Evolutionary conservation across 2,113 vertebrate species (phyloP), one percentile per base, ranked within the genome.

Genomic region (Telmatochromis sp.): DNA sequence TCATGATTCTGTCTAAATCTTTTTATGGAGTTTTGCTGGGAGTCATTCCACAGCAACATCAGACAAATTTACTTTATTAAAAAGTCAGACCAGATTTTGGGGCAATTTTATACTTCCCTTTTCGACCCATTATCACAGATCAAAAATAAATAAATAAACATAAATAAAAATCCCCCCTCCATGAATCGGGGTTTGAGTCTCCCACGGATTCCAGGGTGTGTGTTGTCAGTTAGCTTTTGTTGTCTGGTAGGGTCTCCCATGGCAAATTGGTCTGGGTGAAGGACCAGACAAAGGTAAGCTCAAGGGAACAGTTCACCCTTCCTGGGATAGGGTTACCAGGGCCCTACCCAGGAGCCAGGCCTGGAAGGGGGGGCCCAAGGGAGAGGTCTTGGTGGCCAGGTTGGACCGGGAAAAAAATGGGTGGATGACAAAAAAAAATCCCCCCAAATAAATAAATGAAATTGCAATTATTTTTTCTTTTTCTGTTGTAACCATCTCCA

Each of bases 121-220:
- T 35, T 37, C 2, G 0, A 7, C 1, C 33, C 10, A 37, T 65
- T 2, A 37, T 65, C 10, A 65, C 33, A 65, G 19, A n/a, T 65
- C 10, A 65, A 37, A 65, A 65, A 33, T 60, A 33, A 4, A 60
- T 60, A 33, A 60, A 10, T 60, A 33, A 60, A 60, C 57, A 33
- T 33, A 6, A 33, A 10, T 60, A 60, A 60, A 17, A 31, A 31
- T 9, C 5, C 57, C 3, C 8, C 14, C 57, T 17, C 57, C 9
- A 60, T 19, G 3, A 60, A 60, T 60, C 15, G 0, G 8, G 26
- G 26, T 6, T 17, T 60, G 57, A 0, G 57, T 17, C 57, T 58
- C 57, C 2, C 26, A 17, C 8, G 0, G 26, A 31, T 60, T 9
- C 8, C 2, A 0, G 57, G 5, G 28, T 33, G 28, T 60, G 57